A percentile compares a stretch with the other conserved stretches of the same genome.
phyloP scores from a whole-genome alignment of 2,888 invertebrate genomes.

The Eristalinus aeneus region DNA sequence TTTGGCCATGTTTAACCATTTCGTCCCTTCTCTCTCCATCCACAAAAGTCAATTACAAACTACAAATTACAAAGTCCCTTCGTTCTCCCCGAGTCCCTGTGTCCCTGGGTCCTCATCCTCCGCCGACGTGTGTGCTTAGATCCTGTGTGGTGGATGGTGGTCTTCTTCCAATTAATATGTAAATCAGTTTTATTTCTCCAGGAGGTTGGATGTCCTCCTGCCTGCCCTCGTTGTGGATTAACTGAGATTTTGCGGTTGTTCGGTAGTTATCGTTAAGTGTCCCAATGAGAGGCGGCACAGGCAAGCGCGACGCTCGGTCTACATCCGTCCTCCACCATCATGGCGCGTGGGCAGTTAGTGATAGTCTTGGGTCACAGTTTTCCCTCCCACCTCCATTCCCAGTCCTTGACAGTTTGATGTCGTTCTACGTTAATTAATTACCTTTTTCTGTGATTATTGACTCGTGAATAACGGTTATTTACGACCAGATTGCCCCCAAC shows the following conservation, averaged over 20 bases:
- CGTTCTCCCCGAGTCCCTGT: constrained; percentile 14
- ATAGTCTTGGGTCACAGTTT: not conserved
- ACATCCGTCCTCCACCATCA: not conserved
- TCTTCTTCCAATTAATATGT: constrained; percentile 69
- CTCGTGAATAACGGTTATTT: constrained; percentile 5
- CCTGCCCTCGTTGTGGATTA: constrained; percentile 1
- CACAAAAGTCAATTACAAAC: constrained; percentile 62
- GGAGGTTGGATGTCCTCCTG: constrained; percentile 4
- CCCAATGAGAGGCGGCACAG: constrained; percentile 5
- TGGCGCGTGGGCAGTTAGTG: not conserved
- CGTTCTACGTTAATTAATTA: constrained; percentile 33
- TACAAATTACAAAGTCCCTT: constrained; percentile 68
- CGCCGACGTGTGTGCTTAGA: constrained; percentile 9
- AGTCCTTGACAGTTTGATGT: constrained; percentile 2
- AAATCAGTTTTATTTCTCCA: constrained; percentile 64
- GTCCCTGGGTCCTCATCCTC: not conserved
- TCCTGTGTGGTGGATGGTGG: constrained; percentile 41
- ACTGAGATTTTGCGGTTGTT: constrained; percentile 53
- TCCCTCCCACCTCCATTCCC: not conserved
- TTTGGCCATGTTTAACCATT: not conserved
- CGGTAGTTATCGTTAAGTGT: constrained; percentile 54
- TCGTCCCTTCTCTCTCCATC: not conserved
- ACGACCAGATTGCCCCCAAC: not conserved
- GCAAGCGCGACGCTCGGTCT: not conserved
- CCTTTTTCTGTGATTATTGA: constrained; percentile 22